Evolutionary conservation across 1,140 invertebrate genomes (phyloP).

Genomic region (Listronotus oregonensis): DNA sequence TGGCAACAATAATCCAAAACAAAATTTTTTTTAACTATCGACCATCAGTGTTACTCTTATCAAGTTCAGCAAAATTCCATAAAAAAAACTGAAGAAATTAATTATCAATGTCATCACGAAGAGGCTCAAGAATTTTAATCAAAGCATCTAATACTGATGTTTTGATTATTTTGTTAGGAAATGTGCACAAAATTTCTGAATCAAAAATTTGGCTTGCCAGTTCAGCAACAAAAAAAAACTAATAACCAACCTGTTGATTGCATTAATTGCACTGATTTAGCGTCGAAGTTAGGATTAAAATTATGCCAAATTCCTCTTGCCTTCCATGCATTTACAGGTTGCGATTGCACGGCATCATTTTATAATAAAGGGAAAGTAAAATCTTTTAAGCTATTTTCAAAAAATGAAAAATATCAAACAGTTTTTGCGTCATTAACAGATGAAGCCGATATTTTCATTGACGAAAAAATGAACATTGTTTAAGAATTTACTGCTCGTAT

Average conservation of each 20-base stretch:
- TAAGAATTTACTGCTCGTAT: constrained; percentile 22
- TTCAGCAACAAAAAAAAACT: no score
- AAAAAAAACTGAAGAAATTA: constrained; percentile 43
- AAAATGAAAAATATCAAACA: constrained; percentile 48
- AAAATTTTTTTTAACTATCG: constrained; percentile 49
- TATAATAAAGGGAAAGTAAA: constrained; percentile 51
- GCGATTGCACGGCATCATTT: constrained; percentile 43
- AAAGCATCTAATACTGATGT: constrained; percentile 24
- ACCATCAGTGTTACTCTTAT: constrained; percentile 35
- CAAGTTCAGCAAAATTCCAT: constrained; percentile 13
- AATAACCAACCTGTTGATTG: constrained; percentile 21
- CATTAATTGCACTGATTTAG: constrained; percentile 18
- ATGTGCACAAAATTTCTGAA: constrained; percentile 14
- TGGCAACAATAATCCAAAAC: constrained; percentile 44
- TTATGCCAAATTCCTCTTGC: constrained; percentile 50
- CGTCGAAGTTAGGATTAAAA: background rate
- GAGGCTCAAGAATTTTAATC: constrained; percentile 19
- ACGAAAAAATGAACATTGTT: constrained; percentile 22
- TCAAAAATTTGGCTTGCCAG: constrained; percentile 15
- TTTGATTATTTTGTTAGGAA: constrained; percentile 23
- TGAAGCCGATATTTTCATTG: constrained; percentile 21
- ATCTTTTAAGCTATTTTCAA: constrained; percentile 48
- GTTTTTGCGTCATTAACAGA: constrained; percentile 44
- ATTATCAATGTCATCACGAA: constrained; percentile 49
- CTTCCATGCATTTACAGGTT: constrained; percentile 48